Percentiles rank a stretch among this genome's conserved stretches.
phyloP scores from a whole-genome alignment of 1,140 invertebrate genomes.

The Macrobrachium rosenbergii region DNA sequence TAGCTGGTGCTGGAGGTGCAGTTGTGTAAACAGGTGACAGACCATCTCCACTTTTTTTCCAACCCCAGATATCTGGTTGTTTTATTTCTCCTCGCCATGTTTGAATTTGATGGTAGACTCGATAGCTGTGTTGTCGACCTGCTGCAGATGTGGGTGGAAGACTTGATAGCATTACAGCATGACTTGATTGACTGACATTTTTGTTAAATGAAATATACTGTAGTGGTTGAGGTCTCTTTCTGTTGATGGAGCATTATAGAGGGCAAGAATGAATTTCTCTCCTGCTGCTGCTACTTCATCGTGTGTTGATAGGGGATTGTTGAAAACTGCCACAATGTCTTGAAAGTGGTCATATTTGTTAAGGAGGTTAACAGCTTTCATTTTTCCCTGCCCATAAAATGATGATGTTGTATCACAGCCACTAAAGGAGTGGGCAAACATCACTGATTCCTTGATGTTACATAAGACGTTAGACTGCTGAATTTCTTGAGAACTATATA shows the following conservation, averaged over 20 bases:
- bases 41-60: too few relatives aligned
- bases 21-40: too few relatives aligned
- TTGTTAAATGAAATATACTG: conserved; percentile 26
- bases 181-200: conserved; percentile 18
- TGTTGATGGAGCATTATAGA: conserved; percentile 23
- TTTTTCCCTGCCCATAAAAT: too few relatives aligned
- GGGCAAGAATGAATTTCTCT: conserved; percentile 5
- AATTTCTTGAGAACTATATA: conserved; percentile 25
- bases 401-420: conserved; percentile 29
- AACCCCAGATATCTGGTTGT: conserved; percentile 24
- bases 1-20: too few relatives aligned
- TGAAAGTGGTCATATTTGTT: too few relatives aligned
- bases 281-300: too few relatives aligned
- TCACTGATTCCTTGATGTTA: conserved; percentile 11
- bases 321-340: too few relatives aligned
- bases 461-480: conserved; percentile 3
- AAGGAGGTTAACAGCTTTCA: too few relatives aligned
- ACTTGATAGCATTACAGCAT: conserved; percentile 5
- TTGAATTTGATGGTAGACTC: conserved; percentile 23
- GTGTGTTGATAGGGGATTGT: too few relatives aligned
- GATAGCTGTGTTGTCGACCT: conserved; percentile 33
- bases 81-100: conserved; percentile 4
- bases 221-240: conserved; percentile 29
- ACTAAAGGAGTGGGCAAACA: conserved; percentile 36
- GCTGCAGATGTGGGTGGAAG: conserved; percentile 26